These are phyloP conservation scores for Arge pagana DNA, from an alignment of 2,888 invertebrate genomes.

Conservation along the genomic window DNA sequence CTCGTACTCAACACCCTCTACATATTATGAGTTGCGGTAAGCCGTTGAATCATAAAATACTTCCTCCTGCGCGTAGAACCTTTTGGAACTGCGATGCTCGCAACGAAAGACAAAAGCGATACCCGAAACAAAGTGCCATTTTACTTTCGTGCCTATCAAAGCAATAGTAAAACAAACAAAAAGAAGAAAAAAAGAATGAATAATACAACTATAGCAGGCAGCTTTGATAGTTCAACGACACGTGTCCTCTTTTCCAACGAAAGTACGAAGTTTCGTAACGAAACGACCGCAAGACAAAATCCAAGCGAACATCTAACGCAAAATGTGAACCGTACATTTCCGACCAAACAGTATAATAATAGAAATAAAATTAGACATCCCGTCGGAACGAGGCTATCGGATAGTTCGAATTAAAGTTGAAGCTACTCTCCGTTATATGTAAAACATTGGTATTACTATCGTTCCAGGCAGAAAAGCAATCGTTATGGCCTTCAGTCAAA, in stretches of 20 bases:
- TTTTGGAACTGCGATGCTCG: conserved; percentile 44
- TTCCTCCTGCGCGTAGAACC: conserved; percentile 36
- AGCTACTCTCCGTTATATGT: conserved; percentile 24
- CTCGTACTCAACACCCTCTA: conserved; percentile 93
- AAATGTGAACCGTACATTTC: conserved; percentile 35
- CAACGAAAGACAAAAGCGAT: conserved; percentile 47
- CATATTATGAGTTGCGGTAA: conserved; percentile 76
- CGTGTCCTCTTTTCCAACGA: conserved; percentile 52
- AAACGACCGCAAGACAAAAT: conserved; percentile 37
- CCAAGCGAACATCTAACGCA: neutral
- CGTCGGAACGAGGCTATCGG: neutral
- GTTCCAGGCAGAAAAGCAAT: conserved; percentile 36
- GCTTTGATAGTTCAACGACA: conserved; percentile 49
- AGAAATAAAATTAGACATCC: conserved; percentile 27
- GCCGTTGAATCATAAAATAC: conserved; percentile 41
- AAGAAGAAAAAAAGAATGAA: conserved; percentile 31
- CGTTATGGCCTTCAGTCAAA: conserved; percentile 48
- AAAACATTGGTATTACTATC: conserved; percentile 24
- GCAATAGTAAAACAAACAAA: conserved; percentile 51
- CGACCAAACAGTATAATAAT: conserved; percentile 47
- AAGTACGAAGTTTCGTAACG: too few relatives aligned
- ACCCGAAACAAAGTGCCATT: conserved; percentile 38
- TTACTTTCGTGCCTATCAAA: conserved; percentile 53
- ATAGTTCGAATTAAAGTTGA: neutral
- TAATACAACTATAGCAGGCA: conserved; percentile 44